These are phyloP conservation scores for Myotis yumanensis DNA, from an alignment of 2,113 vertebrate genomes.

Conservation along the genomic window DNA sequence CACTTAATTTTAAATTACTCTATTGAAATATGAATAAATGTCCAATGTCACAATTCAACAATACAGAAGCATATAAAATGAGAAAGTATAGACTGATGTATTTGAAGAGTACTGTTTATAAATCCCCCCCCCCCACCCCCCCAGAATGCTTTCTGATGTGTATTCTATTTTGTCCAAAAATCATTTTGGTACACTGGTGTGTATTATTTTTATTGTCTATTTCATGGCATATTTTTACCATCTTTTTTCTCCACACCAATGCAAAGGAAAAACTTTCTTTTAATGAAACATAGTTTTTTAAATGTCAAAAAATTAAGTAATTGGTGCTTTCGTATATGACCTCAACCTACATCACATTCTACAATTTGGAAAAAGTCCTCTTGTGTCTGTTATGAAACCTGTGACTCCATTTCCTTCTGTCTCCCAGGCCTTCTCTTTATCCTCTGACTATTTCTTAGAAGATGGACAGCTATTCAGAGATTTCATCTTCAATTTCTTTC, in stretches of 20 bases:
- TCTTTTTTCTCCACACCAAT: not conserved
- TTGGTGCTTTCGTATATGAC: not conserved
- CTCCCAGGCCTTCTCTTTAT: not conserved
- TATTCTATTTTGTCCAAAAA: not conserved
- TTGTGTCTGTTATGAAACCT: not conserved
- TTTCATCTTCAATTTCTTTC: slow-evolving; percentile 62
- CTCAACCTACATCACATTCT: not conserved
- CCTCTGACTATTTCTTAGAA: slow-evolving; percentile 21
- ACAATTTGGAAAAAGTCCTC: not conserved
- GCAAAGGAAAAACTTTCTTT: not conserved
- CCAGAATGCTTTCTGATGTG: not conserved
- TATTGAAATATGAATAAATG: not conserved
- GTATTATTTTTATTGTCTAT: not conserved
- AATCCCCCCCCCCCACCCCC: fast-evolving
- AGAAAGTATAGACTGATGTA: not conserved
- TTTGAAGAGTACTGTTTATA: not conserved
- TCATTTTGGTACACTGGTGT: not conserved
- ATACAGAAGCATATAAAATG: not conserved
- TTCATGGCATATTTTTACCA: not conserved
- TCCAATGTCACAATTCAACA: not conserved
- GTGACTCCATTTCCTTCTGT: not conserved
- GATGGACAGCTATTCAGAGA: slow-evolving; percentile 29
- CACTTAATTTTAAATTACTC: not conserved
- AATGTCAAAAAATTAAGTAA: not conserved
- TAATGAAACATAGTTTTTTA: not conserved